These are phyloP conservation scores for Argyresthia goedartella DNA, from an alignment of 2,888 invertebrate genomes.

Conservation along the genomic window DNA sequence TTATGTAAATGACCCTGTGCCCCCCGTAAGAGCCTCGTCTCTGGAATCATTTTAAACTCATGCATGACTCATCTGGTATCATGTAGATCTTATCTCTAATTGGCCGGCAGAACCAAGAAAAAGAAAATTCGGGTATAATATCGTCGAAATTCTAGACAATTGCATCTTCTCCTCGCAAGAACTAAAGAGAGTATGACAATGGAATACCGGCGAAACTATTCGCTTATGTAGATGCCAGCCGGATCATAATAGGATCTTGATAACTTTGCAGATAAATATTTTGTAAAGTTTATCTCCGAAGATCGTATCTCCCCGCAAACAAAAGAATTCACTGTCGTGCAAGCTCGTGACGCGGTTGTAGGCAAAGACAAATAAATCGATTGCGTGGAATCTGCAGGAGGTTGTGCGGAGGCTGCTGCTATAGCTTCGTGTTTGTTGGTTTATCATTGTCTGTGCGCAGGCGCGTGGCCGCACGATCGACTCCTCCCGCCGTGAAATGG, in stretches of 20 bases:
- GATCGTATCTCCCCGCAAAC: not conserved
- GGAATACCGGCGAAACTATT: no score
- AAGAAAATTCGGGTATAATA: no score
- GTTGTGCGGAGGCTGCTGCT: not conserved
- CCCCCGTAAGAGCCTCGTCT: slow-evolving; percentile 5
- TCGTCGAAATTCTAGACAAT: no score
- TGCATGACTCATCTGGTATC: no score
- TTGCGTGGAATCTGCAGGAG: slow-evolving; percentile 4
- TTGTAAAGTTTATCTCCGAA: no score
- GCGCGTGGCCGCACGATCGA: slow-evolving; percentile 5
- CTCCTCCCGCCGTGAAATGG: slow-evolving; percentile 7
- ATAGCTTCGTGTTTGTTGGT: slow-evolving; percentile 11
- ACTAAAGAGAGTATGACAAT: no score
- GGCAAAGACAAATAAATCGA: slow-evolving; percentile 6
- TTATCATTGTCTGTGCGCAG: slow-evolving; percentile 11
- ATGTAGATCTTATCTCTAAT: no score
- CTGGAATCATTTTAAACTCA: not conserved
- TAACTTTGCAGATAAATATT: no score
- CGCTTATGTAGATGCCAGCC: no score
- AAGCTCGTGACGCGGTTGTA: slow-evolving; percentile 15
- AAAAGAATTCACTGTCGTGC: slow-evolving; percentile 20
- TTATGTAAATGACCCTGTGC: slow-evolving; percentile 49
- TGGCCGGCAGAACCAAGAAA: no score
- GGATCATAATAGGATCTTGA: no score
- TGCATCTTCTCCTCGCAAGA: no score